Evolutionary conservation across 2,888 invertebrate genomes (phyloP).

Genomic region (Scotopteryx bipunctaria): DNA sequence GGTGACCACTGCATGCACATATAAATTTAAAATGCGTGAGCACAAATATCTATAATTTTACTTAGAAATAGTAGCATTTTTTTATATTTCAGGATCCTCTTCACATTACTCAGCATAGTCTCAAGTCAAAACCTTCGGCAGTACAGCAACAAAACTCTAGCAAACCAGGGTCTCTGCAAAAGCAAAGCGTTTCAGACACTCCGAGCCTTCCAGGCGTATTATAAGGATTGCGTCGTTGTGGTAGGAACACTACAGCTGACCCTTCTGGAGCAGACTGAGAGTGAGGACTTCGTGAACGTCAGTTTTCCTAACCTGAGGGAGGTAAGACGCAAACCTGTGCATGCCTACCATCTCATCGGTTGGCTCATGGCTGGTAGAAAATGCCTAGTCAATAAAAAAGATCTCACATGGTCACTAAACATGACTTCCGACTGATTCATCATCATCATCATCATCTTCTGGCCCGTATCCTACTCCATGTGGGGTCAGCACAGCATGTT

Average conservation of each 20-base stretch:
- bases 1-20: too few relatives aligned
- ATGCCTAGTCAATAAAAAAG: too few relatives aligned
- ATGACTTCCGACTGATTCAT: too few relatives aligned
- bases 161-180: slow-evolving; percentile 50
- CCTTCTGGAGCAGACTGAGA: slow-evolving; percentile 81
- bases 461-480: too few relatives aligned
- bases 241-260: slow-evolving; percentile 90
- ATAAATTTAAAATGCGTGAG: too few relatives aligned
- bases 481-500: too few relatives aligned
- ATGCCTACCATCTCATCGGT: too few relatives aligned
- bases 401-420: too few relatives aligned
- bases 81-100: slow-evolving; percentile 21
- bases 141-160: slow-evolving; percentile 17
- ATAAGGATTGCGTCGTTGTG: slow-evolving; percentile 83
- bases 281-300: slow-evolving; percentile 75
- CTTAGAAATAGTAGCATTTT: background rate
- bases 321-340: too few relatives aligned
- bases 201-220: slow-evolving; percentile 32
- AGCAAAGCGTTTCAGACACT: slow-evolving; percentile 43
- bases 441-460: too few relatives aligned
- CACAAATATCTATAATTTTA: background rate
- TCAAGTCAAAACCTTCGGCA: slow-evolving; percentile 18
- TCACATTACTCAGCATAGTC: slow-evolving; percentile 6
- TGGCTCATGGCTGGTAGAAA: too few relatives aligned
- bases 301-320: slow-evolving; percentile 89